These are phyloP conservation scores for Ischnura elegans DNA, from an alignment of 2,888 invertebrate species.

Conservation along the genomic window DNA sequence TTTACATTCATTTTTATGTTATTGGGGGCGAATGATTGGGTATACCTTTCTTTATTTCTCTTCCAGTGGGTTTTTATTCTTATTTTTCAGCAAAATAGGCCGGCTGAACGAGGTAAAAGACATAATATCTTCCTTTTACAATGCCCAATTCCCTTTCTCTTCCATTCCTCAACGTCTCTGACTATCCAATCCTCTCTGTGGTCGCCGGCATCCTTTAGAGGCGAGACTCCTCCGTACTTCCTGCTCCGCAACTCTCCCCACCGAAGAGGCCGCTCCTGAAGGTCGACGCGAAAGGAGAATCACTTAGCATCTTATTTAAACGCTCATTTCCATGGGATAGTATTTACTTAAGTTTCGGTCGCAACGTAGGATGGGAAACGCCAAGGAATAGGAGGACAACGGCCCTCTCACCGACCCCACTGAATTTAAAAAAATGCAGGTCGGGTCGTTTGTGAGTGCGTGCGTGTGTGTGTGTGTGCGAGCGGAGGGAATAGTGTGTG, in stretches of 20 bases:
- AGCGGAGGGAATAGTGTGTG: too few species aligned
- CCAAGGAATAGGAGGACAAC: too few species aligned
- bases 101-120: not conserved
- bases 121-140: too few species aligned
- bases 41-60: too few species aligned
- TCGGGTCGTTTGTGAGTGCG: not conserved
- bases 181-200: not conserved
- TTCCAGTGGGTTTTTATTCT: not conserved
- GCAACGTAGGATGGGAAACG: not conserved
- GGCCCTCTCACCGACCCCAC: not conserved
- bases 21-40: too few species aligned
- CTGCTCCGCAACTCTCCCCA: not conserved
- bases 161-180: not conserved
- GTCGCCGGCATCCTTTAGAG: not conserved
- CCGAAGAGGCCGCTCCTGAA: not conserved
- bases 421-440: not conserved
- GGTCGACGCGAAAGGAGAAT: not conserved
- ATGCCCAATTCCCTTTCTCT: not conserved
- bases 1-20: too few species aligned
- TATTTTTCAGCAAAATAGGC: not conserved
- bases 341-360: slow-evolving; percentile 31
- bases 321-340: not conserved
- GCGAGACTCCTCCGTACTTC: not conserved
- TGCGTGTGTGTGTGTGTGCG: not conserved
- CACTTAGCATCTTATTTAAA: slow-evolving; percentile 10